phyloP scores from a whole-genome alignment of 2,797 vertebrate species.

The Agapornis canus region DNA sequence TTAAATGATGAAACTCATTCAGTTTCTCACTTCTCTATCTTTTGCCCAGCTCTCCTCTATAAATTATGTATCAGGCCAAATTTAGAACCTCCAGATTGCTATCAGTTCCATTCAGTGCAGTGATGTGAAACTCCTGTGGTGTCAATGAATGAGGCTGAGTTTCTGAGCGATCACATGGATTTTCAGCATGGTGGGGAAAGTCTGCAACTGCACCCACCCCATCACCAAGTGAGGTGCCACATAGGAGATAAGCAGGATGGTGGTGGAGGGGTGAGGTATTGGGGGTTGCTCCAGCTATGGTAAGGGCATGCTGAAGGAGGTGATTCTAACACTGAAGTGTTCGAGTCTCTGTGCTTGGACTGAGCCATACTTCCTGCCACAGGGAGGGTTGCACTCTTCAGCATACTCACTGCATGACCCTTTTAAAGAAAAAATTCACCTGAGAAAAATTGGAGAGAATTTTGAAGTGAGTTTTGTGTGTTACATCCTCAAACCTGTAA shows the following conservation, averaged over 20 bases:
- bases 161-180: neutral
- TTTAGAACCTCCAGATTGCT: conserved; percentile 20
- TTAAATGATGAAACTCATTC: neutral
- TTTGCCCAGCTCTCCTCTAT: neutral
- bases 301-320: neutral
- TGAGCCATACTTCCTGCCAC: neutral
- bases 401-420: accelerated
- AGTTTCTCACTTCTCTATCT: neutral
- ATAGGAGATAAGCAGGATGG: accelerated
- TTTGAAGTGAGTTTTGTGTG: neutral
- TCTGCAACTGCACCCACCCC: neutral
- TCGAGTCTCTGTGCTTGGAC: neutral
- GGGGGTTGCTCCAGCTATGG: accelerated
- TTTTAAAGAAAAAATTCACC: neutral
- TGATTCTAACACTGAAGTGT: too few relatives aligned
- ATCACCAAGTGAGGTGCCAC: neutral
- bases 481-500: neutral
- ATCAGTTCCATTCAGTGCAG: neutral
- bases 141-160: neutral
- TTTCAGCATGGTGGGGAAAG: neutral
- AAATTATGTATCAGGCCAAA: neutral
- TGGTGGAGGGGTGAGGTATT: neutral
- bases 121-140: neutral
- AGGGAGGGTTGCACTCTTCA: neutral
- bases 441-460: neutral